Evolutionary conservation across 92 coral and sea anemone genomes (phyloP), one percentile per base, ranked within the genome.

Genomic region (Porites evermanni): DNA sequence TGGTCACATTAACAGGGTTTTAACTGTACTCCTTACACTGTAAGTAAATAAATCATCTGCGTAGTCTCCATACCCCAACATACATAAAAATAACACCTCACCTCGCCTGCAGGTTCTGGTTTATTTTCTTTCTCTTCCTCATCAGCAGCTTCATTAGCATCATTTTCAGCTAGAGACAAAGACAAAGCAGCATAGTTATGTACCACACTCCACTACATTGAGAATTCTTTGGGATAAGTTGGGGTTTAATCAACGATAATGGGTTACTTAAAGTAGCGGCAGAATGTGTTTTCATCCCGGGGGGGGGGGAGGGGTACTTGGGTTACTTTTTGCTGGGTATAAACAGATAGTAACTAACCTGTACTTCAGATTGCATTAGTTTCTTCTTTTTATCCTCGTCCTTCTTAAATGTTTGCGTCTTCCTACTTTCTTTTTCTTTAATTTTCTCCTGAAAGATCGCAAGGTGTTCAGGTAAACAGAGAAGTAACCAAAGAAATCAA

Each of bases 321-420:
- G 21, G 21, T 21, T 21, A 21, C 21, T 21, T 21, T 21, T 21
- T 21, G 21, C 21, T 21, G 21, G n/a, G n/a, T n/a, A n/a, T n/a
- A n/a, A 12, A 56, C 13, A 8, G 61, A 56, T 56, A 4, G 61
- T 14, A 14, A 56, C 61, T 56, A 56, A 97, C 99, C 91, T 97
- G 99, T 50, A 92, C 85, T 70, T 97, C 99, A 29, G 90, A 93
- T 80, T 92, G 94, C 72, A 90, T 96, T 67, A 96, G 84, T 74
- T 96, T 96, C 84, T 95, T 96, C 87, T 95, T 96, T 92, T 95
- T 96, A 58, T 96, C 99, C 1, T 96, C 99, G 38, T 96, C 99
- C 88, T 96, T 96, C 83, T 95, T 96, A 23, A 93, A 79, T 6
- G 98, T 89, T 67, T 87, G 94, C 51, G 98, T 75, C 82, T 93